Base-by-base conservation (phyloP, 2,888 invertebrate genomes). In the Onthophagus sagittarius region DNA sequence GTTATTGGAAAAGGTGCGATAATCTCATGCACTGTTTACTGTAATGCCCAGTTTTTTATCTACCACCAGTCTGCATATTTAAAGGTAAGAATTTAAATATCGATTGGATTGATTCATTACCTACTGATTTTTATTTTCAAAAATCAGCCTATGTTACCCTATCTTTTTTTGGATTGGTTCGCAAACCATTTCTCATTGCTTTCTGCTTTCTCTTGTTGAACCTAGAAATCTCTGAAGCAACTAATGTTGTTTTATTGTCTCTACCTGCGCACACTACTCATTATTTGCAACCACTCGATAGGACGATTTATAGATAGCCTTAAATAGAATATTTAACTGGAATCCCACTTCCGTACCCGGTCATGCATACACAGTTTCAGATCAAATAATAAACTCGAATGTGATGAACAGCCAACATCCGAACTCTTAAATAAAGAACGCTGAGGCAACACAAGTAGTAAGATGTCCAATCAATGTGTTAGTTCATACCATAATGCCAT, bases 131-230 rank as follows among this genome's bases (percentile, higher is more conserved):
- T 6, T 15, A 23, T 15, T 14, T n/a, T 14, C 11, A 64, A 63
- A 80, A 81, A 72, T 80, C 80, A n/a, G 77, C 78, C 9, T 81
- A 77, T 73, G 76, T 80, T 11, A 80, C 73, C 70, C 75, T 72
- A 13, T 77, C 78, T 79, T 64, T 80, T 80, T 75, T 76, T 77
- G 6, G 74, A 77, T 23, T 81, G 81, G 82, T 71, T 82, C 5
- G 76, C 77, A 73, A 74, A 79, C 31, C 77, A 80, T 71, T 78
- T 79, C 71, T 6, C 74, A 33, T 75, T 77, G 74, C 15, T 78
- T 72, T 33, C 75, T 13, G 72, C 76, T 32, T 77, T 76, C 71
- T 77, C 75, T 71, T 76, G 70, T 71, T 71, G 62, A 69, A 72
- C 75, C 15, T 73, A 70, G 74, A 74, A 32, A 72, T 71, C 39